These are phyloP conservation scores for Falco cherrug DNA, from an alignment of 2,797 vertebrate species.

Conservation along the genomic window DNA sequence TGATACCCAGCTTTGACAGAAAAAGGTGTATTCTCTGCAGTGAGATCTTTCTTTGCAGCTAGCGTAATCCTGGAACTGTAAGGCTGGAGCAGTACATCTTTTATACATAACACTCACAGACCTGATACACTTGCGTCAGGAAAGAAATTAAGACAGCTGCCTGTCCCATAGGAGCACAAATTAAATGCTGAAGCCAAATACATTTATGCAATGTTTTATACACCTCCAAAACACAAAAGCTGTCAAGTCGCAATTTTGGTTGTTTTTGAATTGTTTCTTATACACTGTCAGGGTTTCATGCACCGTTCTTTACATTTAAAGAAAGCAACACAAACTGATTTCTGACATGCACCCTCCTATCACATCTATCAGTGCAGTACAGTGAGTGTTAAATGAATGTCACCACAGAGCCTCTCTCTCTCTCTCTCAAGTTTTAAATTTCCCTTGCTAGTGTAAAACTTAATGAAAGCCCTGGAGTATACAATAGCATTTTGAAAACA, in stretches of 20 bases:
- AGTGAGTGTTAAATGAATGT: slow-evolving; percentile 57
- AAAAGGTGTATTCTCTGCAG: slow-evolving; percentile 4
- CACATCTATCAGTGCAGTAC: slow-evolving; percentile 45
- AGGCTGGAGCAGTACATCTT: slow-evolving; percentile 55
- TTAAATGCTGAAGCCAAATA: not conserved
- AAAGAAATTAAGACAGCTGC: slow-evolving; percentile 22
- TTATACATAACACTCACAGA: slow-evolving; percentile 31
- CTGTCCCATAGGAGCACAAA: slow-evolving; percentile 10
- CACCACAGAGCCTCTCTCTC: slow-evolving; percentile 57
- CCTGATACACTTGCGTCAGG: slow-evolving; percentile 27
- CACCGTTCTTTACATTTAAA: slow-evolving; percentile 62
- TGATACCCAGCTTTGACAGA: slow-evolving; percentile 36
- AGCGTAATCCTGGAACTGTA: slow-evolving; percentile 31
- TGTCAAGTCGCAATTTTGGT: slow-evolving; percentile 52
- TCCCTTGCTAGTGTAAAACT: slow-evolving; percentile 79
- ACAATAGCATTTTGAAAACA: slow-evolving; percentile 83
- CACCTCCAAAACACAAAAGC: slow-evolving; percentile 55
- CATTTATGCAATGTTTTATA: slow-evolving; percentile 15
- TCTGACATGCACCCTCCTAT: slow-evolving; percentile 44
- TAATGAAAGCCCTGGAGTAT: slow-evolving; percentile 81
- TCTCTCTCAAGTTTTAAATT: slow-evolving; percentile 78
- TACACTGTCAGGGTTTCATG: slow-evolving; percentile 58
- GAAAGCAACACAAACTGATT: slow-evolving; percentile 36
- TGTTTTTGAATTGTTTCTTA: slow-evolving; percentile 63
- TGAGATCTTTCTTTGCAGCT: slow-evolving; percentile 16